phyloP scores from a whole-genome alignment of 2,113 vertebrate genomes.

The Plecturocebus donacophilus region DNA sequence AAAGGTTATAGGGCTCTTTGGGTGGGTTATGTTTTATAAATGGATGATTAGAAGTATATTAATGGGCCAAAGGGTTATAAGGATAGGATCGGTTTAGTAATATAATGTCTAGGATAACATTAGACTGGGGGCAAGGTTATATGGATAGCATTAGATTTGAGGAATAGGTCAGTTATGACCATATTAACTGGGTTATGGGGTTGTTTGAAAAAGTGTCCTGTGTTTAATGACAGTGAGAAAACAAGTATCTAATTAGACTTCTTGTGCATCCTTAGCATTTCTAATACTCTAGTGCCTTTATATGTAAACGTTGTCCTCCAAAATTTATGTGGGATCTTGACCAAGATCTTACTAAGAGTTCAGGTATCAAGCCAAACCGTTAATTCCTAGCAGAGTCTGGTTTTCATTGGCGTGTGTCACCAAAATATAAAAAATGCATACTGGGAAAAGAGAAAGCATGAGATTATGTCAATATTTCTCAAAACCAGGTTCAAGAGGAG shows the following conservation, averaged over 20 bases:
- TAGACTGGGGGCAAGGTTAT: conserved; percentile 48
- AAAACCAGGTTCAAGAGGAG: background rate
- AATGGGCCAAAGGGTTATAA: conserved; percentile 71
- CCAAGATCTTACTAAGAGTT: background rate
- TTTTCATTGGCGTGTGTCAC: background rate
- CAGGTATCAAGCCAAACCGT: background rate
- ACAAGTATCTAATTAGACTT: conserved; percentile 49
- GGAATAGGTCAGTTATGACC: conserved; percentile 44
- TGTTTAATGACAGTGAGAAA: conserved; percentile 56
- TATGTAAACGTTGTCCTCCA: background rate
- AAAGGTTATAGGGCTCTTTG: conserved; percentile 76
- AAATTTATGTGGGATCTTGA: background rate
- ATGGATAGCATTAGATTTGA: conserved; percentile 47
- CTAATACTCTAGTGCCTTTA: background rate
- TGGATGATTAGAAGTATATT: conserved; percentile 72
- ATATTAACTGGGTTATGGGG: conserved; percentile 31
- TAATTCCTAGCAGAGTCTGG: background rate
- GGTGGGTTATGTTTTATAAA: conserved; percentile 71
- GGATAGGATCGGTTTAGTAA: conserved; percentile 25
- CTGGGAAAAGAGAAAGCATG: background rate
- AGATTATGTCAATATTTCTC: background rate
- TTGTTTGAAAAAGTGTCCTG: conserved; percentile 12
- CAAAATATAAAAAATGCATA: background rate
- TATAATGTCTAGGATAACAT: conserved; percentile 37
- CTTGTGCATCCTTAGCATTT: background rate